These are phyloP conservation scores for Limnephilus lunatus DNA, from an alignment of 2,888 invertebrate species.

Conservation along the genomic window DNA sequence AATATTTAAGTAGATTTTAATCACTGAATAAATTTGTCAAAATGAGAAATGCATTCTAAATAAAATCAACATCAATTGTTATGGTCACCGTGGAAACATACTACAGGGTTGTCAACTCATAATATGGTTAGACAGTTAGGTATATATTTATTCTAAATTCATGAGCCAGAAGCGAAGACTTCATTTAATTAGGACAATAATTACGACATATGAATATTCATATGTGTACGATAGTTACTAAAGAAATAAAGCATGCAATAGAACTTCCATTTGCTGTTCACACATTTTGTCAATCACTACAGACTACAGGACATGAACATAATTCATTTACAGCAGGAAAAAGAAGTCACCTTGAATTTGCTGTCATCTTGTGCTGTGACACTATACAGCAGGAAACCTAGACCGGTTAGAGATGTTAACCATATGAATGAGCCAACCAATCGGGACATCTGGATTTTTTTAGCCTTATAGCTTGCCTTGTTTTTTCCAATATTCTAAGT, in stretches of 20 bases:
- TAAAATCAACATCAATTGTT: not conserved
- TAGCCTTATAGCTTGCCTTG: constrained; percentile 74
- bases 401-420: constrained; percentile 78
- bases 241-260: not conserved
- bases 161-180: not conserved
- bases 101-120: not conserved
- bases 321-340: not conserved
- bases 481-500: constrained; percentile 78
- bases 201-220: no score
- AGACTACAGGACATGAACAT: not conserved
- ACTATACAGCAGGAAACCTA: constrained; percentile 79
- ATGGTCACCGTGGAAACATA: not conserved
- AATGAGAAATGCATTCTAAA: not conserved
- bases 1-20: not conserved
- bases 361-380: constrained; percentile 17
- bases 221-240: no score
- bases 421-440: constrained; percentile 77
- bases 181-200: not conserved
- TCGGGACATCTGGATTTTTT: constrained; percentile 65
- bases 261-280: not conserved
- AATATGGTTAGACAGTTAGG: not conserved
- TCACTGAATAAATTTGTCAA: not conserved
- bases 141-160: not conserved
- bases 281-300: not conserved
- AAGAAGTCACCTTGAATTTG: constrained; percentile 51